Percentiles rank a stretch among this genome's conserved stretches.
These are phyloP conservation scores for Zaprionus ghesquierei DNA, from an alignment of 1,140 invertebrate genomes.

Conservation along the genomic window DNA sequence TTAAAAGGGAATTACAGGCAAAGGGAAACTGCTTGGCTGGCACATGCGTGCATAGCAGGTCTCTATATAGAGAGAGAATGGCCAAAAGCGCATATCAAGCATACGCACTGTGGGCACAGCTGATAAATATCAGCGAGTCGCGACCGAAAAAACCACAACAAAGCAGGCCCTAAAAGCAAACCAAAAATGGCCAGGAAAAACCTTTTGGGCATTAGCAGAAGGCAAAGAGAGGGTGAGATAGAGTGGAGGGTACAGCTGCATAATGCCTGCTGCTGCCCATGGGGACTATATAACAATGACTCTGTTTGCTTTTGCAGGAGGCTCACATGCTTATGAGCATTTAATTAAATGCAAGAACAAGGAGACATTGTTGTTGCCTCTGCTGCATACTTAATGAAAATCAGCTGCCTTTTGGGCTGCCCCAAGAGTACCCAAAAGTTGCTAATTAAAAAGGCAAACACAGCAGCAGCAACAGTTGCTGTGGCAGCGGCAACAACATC, in stretches of 20 bases:
- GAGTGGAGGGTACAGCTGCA: neutral
- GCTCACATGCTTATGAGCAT: constrained; percentile 79
- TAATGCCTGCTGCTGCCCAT: constrained; percentile 22
- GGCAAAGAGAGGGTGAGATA: neutral
- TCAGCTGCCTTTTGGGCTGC: constrained; percentile 57
- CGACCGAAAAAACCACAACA: constrained; percentile 8
- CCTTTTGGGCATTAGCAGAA: constrained; percentile 35
- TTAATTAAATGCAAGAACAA: constrained; percentile 81
- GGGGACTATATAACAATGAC: constrained; percentile 63
- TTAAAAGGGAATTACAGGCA: neutral
- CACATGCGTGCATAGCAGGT: too few relatives aligned
- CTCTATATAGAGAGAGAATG: neutral
- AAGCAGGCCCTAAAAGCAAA: constrained; percentile 33
- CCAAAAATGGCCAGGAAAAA: constrained; percentile 14
- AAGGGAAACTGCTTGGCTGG: neutral
- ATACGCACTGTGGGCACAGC: constrained; percentile 12
- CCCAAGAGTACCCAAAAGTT: constrained; percentile 73
- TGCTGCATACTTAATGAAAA: constrained; percentile 75
- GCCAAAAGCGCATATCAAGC: neutral
- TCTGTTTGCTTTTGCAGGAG: constrained; percentile 40
- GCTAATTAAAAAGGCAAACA: constrained; percentile 79
- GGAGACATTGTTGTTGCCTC: too few relatives aligned
- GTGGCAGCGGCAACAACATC: constrained; percentile 30
- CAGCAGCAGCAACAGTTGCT: constrained; percentile 5
- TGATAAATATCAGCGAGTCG: constrained; percentile 49